phyloP scores from a whole-genome alignment of 2,888 invertebrate genomes.

The Ophion slaviceki region DNA sequence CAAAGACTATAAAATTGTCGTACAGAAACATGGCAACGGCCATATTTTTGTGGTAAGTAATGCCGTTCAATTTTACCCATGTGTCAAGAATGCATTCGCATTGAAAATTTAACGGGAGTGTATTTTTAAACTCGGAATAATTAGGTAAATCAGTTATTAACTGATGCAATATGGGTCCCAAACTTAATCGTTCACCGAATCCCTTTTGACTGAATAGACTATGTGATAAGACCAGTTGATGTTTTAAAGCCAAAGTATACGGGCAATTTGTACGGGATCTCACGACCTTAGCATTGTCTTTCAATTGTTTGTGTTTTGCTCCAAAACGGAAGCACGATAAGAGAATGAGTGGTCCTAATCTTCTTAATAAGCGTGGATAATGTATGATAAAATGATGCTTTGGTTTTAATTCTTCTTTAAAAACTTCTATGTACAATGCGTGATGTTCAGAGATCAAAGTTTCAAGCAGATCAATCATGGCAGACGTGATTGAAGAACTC shows the following conservation, averaged over 20 bases:
- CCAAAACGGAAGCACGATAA: constrained; percentile 65
- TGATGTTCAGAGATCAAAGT: constrained; percentile 59
- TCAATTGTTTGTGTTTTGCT: constrained; percentile 63
- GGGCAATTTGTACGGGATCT: constrained; percentile 38
- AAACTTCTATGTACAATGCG: constrained; percentile 49
- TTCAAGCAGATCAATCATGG: constrained; percentile 18
- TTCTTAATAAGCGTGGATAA: constrained; percentile 53
- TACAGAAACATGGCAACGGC: constrained; percentile 4
- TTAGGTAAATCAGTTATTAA: constrained; percentile 27
- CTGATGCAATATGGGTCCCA: constrained; percentile 5
- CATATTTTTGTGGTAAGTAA: constrained; percentile 11
- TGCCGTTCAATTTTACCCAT: constrained; percentile 34
- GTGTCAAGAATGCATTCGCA: constrained; percentile 1
- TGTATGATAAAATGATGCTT: constrained; percentile 62
- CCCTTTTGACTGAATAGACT: constrained; percentile 40
- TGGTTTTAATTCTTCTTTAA: constrained; percentile 54
- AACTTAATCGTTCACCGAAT: constrained; percentile 28
- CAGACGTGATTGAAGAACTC: constrained; percentile 6
- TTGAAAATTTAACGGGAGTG: constrained; percentile 28
- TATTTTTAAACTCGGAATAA: constrained; percentile 46
- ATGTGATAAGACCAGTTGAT: constrained; percentile 36
- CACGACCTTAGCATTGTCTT: constrained; percentile 43
- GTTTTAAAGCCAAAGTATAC: constrained; percentile 32
- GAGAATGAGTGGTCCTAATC: constrained; percentile 54
- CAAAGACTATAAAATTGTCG: constrained; percentile 11